phyloP scores from a whole-genome alignment of 2,888 invertebrate species.

The Epinotia bilunana region DNA sequence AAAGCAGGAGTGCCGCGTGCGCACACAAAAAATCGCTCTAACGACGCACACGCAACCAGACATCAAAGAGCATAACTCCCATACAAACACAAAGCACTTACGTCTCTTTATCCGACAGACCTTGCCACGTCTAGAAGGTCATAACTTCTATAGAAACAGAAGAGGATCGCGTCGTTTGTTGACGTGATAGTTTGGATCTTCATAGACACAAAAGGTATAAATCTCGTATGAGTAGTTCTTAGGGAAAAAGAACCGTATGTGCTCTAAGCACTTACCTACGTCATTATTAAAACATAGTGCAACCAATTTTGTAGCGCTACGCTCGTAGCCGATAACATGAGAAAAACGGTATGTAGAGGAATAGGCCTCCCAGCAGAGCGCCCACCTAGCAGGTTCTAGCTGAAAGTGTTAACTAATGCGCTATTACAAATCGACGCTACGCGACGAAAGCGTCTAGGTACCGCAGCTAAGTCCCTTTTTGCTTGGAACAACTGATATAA shows the following conservation, averaged over 20 bases:
- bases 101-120: not conserved
- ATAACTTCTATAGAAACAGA: not conserved
- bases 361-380: too few species aligned
- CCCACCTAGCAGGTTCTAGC: too few species aligned
- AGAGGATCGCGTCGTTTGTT: not conserved
- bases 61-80: not conserved
- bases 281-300: too few species aligned
- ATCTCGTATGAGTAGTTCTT: not conserved
- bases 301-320: too few species aligned
- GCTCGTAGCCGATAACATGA: too few species aligned
- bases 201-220: not conserved
- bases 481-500: not conserved
- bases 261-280: not conserved
- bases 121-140: not conserved
- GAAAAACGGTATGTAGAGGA: too few species aligned
- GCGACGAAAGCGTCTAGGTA: too few species aligned
- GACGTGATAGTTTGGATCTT: not conserved
- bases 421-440: too few species aligned
- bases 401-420: too few species aligned
- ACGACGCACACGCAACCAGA: slow-evolving; percentile 59
- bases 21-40: slow-evolving; percentile 77
- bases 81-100: not conserved
- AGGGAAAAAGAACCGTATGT: not conserved
- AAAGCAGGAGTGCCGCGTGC: slow-evolving; percentile 81
- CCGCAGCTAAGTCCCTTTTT: not conserved